Percentiles rank a stretch among this genome's conserved stretches.
These are phyloP conservation scores for Protomyctophum bolini DNA, from an alignment of 2,113 vertebrate genomes.

Conservation along the genomic window DNA sequence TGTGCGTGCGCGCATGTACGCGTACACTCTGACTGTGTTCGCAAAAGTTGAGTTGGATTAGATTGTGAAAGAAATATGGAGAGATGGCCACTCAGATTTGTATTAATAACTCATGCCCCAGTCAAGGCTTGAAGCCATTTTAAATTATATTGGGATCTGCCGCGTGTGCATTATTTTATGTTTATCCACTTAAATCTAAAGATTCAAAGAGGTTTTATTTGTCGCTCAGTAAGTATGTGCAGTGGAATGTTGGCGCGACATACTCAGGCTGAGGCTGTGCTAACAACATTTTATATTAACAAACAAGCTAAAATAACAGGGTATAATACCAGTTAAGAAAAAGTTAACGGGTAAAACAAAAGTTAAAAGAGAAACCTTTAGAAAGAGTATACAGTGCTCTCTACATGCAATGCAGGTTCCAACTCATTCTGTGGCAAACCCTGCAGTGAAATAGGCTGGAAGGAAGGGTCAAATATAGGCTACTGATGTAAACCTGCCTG, in stretches of 20 bases:
- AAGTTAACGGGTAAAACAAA: no score
- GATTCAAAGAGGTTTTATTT: no score
- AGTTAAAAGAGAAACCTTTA: no score
- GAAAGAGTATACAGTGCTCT: no score
- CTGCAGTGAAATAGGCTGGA: background rate
- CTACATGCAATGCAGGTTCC: no score
- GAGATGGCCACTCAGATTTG: slow-evolving; percentile 25
- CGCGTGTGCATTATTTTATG: slow-evolving; percentile 8
- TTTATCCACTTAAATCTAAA: background rate
- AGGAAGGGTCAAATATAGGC: slow-evolving; percentile 41
- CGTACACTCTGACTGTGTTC: background rate
- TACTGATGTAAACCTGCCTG: slow-evolving; percentile 23
- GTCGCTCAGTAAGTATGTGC: no score
- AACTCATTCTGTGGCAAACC: background rate
- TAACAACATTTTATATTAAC: no score
- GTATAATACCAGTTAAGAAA: no score
- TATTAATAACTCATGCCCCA: slow-evolving; percentile 59
- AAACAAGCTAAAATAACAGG: no score
- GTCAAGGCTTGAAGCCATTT: slow-evolving; percentile 26
- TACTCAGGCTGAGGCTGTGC: no score
- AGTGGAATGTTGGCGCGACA: no score
- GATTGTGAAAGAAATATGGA: background rate
- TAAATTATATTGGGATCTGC: slow-evolving; percentile 21
- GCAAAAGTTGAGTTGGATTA: background rate
- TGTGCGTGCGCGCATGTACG: background rate